phyloP scores from a whole-genome alignment of 92 coral and sea anemone species.

The Parazoanthus atlanticus region DNA sequence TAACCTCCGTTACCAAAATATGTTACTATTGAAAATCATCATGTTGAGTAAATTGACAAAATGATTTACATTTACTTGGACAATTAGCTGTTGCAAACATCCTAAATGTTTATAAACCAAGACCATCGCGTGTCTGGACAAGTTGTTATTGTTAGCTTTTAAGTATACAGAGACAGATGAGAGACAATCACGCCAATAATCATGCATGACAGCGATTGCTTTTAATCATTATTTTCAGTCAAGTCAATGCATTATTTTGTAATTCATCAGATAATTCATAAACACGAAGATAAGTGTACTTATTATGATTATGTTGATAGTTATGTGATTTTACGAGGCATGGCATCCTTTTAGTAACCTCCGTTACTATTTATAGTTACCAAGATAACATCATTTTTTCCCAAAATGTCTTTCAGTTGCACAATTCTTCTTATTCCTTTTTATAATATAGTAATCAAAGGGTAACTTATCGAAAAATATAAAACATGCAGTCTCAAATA shows the following conservation, averaged over 20 bases:
- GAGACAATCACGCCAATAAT: background rate
- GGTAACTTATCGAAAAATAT: too few relatives aligned
- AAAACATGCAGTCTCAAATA: too few relatives aligned
- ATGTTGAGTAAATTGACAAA: conserved; percentile 3
- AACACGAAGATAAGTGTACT: background rate
- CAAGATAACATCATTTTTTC: background rate
- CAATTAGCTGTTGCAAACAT: conserved; percentile 6
- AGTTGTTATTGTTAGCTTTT: too few relatives aligned
- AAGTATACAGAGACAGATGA: too few relatives aligned
- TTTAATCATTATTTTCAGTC: conserved; percentile 3
- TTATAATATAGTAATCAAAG: too few relatives aligned
- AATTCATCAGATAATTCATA: background rate
- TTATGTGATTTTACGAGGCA: background rate
- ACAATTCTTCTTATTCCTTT: too few relatives aligned
- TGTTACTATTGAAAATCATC: conserved; percentile 1
- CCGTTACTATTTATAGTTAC: background rate
- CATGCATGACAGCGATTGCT: conserved; percentile 5
- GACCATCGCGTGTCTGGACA: background rate
- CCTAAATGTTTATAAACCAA: background rate
- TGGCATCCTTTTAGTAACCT: background rate
- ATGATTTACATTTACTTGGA: conserved; percentile 11
- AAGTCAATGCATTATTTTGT: background rate
- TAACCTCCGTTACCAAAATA: background rate
- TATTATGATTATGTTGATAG: background rate
- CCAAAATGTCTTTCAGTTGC: too few relatives aligned